A percentile compares a stretch with the other conserved stretches of the same genome.
Evolutionary conservation across 2,797 vertebrate genomes (phyloP).

Genomic region (Molossus alvarezi): DNA sequence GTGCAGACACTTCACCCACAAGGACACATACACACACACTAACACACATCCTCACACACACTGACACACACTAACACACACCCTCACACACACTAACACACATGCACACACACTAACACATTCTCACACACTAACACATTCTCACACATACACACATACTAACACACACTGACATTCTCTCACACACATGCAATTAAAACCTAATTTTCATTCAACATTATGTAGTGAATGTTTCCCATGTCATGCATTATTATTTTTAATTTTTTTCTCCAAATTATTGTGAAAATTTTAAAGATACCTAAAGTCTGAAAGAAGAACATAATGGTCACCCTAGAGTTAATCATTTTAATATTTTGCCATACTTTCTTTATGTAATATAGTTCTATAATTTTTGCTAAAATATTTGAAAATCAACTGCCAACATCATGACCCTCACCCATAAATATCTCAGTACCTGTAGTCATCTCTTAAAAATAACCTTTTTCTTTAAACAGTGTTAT

Average conservation of each 20-base stretch:
- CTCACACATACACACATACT: neutral
- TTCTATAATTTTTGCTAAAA: neutral
- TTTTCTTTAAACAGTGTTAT: neutral
- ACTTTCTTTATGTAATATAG: neutral
- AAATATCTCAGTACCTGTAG: neutral
- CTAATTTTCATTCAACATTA: neutral
- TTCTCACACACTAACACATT: too few relatives aligned
- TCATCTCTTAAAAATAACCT: neutral
- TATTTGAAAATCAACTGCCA: neutral
- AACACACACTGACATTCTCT: neutral
- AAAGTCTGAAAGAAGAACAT: neutral
- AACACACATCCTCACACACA: too few relatives aligned
- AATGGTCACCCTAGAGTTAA: neutral
- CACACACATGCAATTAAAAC: neutral
- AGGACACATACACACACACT: too few relatives aligned
- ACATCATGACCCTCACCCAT: neutral
- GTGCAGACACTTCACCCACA: too few relatives aligned
- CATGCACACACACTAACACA: too few relatives aligned
- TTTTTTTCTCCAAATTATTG: neutral
- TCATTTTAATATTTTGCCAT: neutral
- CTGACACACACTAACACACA: too few relatives aligned
- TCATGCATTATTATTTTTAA: neutral
- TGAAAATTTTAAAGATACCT: neutral
- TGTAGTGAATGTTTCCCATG: neutral
- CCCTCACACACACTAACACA: too few relatives aligned